These are phyloP conservation scores for Phragmatobia fuliginosa DNA, from an alignment of 2,888 invertebrate species.

Conservation along the genomic window DNA sequence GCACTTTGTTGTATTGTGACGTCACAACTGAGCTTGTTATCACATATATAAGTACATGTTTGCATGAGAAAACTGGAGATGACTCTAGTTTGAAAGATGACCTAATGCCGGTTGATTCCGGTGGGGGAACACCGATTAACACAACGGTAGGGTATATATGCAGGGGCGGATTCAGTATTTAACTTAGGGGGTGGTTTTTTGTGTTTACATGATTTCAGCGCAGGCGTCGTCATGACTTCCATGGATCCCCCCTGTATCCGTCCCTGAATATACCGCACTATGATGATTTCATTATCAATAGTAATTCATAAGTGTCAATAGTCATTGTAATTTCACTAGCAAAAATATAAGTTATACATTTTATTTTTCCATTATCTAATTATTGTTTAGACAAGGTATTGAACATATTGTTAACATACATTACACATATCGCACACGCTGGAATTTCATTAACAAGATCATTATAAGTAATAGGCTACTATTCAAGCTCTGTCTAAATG, in stretches of 20 bases:
- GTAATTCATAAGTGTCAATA: neutral
- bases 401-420: neutral
- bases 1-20: slow-evolving; percentile 27
- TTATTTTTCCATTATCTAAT: slow-evolving; percentile 2
- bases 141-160: neutral
- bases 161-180: neutral
- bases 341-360: slow-evolving; percentile 11
- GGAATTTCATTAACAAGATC: neutral
- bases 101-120: neutral
- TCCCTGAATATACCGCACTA: neutral
- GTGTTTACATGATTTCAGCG: neutral
- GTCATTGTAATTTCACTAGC: neutral
- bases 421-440: neutral
- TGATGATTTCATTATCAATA: neutral
- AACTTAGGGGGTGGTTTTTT: neutral
- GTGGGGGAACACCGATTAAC: neutral
- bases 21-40: slow-evolving; percentile 1
- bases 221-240: neutral
- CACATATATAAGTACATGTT: neutral
- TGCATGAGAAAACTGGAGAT: neutral
- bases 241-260: neutral
- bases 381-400: slow-evolving; percentile 17
- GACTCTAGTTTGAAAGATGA: neutral
- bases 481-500: slow-evolving; percentile 42
- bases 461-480: slow-evolving; percentile 38